A percentile compares a stretch with the other conserved stretches of the same genome.
Evolutionary conservation across 2,888 invertebrate species (phyloP).

Genomic region (Fragum fragum): DNA sequence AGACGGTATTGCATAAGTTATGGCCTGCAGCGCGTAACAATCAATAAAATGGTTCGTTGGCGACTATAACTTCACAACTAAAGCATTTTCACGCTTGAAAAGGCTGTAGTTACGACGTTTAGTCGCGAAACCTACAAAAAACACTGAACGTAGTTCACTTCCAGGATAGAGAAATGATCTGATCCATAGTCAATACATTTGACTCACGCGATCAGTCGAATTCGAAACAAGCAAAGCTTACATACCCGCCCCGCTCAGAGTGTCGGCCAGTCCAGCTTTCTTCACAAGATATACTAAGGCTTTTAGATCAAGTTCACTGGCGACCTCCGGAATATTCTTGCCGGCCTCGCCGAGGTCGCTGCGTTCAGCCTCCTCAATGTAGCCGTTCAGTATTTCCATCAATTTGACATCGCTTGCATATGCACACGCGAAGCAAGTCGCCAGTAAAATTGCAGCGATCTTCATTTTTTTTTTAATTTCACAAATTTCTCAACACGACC

Average conservation of each 20-base stretch:
- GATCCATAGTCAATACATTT: too few species aligned
- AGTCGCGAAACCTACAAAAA: too few species aligned
- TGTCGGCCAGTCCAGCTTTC: constrained; percentile 58
- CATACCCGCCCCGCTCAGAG: constrained; percentile 64
- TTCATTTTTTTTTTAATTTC: constrained; percentile 22
- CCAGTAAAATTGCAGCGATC: constrained; percentile 1
- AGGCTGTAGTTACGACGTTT: too few species aligned
- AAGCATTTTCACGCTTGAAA: too few species aligned
- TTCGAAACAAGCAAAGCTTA: too few species aligned
- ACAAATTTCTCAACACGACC: background rate
- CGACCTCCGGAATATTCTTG: constrained; percentile 62
- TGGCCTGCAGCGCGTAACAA: too few species aligned
- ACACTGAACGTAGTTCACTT: too few species aligned
- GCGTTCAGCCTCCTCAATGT: constrained; percentile 42
- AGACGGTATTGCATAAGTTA: too few species aligned
- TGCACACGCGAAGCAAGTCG: constrained; percentile 32
- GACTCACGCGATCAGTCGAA: too few species aligned
- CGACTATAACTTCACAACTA: too few species aligned
- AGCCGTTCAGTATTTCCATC: constrained; percentile 51
- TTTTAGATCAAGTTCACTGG: constrained; percentile 58
- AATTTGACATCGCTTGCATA: constrained; percentile 47
- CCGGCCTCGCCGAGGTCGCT: background rate
- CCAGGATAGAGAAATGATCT: too few species aligned
- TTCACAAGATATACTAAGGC: constrained; percentile 53
- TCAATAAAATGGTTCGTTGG: too few species aligned